Evolutionary conservation across 2,113 vertebrate species (phyloP), one percentile per base, ranked within the genome.

Genomic region (Motacilla tschutschensis): DNA sequence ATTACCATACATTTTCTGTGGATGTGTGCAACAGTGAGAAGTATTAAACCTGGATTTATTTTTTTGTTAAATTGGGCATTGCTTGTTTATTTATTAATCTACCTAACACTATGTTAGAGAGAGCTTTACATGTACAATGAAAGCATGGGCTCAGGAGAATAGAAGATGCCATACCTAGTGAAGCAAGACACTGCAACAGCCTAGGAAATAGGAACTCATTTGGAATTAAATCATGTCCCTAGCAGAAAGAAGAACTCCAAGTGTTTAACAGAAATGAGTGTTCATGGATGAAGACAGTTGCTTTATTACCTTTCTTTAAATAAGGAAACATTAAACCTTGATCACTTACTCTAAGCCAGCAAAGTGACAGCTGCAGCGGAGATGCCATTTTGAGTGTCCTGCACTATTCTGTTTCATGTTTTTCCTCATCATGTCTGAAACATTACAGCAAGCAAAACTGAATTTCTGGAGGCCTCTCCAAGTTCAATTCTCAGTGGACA

Each of bases 361-460:
- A 80, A 91, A 87, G 26, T 5, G n/a, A 85, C 1, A 0, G 53
- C 66, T 74, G 36, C 15, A 55, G n/a, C 0, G 0, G 46, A 81
- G 75, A 77, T 77, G 64, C 60, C 83, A 83, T 81, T 92, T 78
- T 86, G 72, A 85, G 21, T 13, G n/a, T 46, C 59, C 72, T 59
- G 50, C 41, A 10, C 14, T 66, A 28, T 53, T 67, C 46, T 53
- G 14, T 47, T 66, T 72, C 80, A 76, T 28, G 17, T 35, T 70
- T 90, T 84, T 78, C 60, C 50, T 35, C 67, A 67, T 38, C 44
- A 64, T 54, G 38, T 79, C 72, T 71, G 55, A 86, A 82, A 79
- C 7, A 40, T 38, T 44, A 86, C 17, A 35, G 63, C 59, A 88
- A 73, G 53, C 17, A 70, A 79, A 82, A 59, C 18, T 28, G 31